Percentiles rank a stretch among this genome's conserved stretches.
phyloP scores from a whole-genome alignment of 2,113 vertebrate genomes.

The Pygoscelis adeliae region DNA sequence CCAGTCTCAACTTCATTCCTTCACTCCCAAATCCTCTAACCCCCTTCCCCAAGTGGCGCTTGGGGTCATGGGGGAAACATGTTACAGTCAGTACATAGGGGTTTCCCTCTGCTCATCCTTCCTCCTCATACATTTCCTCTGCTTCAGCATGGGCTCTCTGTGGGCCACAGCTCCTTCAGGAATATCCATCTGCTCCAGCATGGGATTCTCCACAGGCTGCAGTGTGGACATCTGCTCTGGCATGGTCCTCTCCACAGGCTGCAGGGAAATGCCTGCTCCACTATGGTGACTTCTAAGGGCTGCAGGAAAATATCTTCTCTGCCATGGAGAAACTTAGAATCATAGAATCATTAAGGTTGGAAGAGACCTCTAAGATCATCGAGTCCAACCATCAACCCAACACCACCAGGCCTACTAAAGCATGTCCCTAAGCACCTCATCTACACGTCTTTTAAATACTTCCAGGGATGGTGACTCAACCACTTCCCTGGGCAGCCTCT shows the following conservation, averaged over 20 bases:
- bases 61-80: background rate
- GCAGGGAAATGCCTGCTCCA: background rate
- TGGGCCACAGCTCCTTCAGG: background rate
- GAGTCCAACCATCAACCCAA: no score
- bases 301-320: background rate
- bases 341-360: no score
- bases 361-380: no score
- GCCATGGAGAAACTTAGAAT: background rate
- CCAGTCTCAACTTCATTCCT: background rate
- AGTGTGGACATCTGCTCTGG: background rate
- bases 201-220: background rate
- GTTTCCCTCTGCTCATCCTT: background rate
- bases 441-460: no score
- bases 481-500: no score
- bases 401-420: no score
- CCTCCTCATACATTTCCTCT: background rate
- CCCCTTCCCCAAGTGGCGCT: fast-evolving
- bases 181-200: background rate
- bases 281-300: background rate
- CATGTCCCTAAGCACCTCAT: no score
- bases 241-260: background rate
- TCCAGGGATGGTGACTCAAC: no score
- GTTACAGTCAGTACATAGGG: fast-evolving
- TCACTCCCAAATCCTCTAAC: background rate
- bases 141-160: background rate